Evolutionary conservation across 2,113 vertebrate species (phyloP), one percentile per base, ranked within the genome.

Genomic region (Sorex araneus): DNA sequence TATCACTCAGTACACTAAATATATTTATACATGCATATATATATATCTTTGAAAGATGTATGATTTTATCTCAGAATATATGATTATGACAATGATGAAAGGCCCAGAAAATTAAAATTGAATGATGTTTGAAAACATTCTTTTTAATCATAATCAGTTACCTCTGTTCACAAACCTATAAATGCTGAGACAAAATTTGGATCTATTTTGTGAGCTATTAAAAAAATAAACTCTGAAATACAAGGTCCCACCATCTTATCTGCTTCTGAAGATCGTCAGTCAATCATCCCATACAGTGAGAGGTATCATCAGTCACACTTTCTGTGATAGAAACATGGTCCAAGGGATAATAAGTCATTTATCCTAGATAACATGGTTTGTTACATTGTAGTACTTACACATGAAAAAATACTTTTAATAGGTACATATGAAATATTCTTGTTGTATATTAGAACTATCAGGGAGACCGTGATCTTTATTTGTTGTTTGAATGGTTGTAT

Each of bases 261-360:
- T 63, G 32, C 77, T 92, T 78, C 64, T 77, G 6, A 91, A 90
- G 18, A 92, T 23, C 12, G 76, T 54, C 27, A 78, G 47, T 16
- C 27, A 66, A 66, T 66, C 3, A 28, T 66, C 30, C 64, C 27
- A 27, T 11, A 64, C 23, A 23, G 2, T 71, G 23, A 86, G 16
- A 87, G 25, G 67, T 63, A 36, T 12, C 10, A 66, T 80, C n/a
- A 60, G 40, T 87, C 66, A 50, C 21, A 87, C 78, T 94, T 85
- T 78, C 34, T 60, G 3, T 78, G 81, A 82, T 28, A 79, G 32
- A 67, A 84, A 40, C n/a, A 54, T 32, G 7, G 4, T 69, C 43
- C 23, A 78, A 66, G 78, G n/a, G 87, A 57, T 78, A 80, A 36
- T 74, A 57, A 60, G 30, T 30, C 12, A 32, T 19, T 85, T 85